Base-by-base conservation (phyloP, 1,140 invertebrate genomes). In the Drosophila tropicalis region DNA sequence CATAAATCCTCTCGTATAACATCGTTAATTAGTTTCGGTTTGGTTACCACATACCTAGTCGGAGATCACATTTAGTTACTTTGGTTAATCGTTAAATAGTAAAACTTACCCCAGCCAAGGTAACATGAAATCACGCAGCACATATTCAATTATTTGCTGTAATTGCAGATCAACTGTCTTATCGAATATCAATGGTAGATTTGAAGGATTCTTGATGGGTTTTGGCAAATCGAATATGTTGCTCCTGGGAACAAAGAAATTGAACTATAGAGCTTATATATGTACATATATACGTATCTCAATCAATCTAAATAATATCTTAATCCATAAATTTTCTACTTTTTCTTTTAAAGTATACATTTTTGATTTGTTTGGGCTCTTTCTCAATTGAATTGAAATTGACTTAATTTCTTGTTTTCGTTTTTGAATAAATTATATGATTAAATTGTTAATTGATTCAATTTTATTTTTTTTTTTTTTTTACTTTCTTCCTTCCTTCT, bases 141-240 rank as follows among this genome's bases (percentile, higher is more conserved):
- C 92, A 87, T 96, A 94, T 90, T 98, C 96, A 61, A 98, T 93
- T 5, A 98, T 93, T 90, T 97, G 96, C 81, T 97, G 96, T 12
- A 98, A 86, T 70, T 96, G 95, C 85, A 95, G 94, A 90, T 98
- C 97, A 34, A 98, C 95, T 70, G 96, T 96, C 73, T 96, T 94
- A 47, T 95, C 96, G 92, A 96, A 96, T 73, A 97, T 94, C 19
- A 96, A 91, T 32, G 95, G 95, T 82, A 96, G 94, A 91, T 95
- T 94, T 54, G 93, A 90, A 47, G 91, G 81, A 76, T 92, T 92
- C 67, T 79, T 87, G 10, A 90, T 91, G 39, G 91, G 90, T 39
- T 92, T 92, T 65, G 91, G 91, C 76, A 91, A 70, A 71, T 92
- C 91, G 34, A 92, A 92, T 34, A 92, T 90, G 70, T 79, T 81